Conservation (phyloP, 2,113 vertebrate species). For the Cariama cristata region DNA sequence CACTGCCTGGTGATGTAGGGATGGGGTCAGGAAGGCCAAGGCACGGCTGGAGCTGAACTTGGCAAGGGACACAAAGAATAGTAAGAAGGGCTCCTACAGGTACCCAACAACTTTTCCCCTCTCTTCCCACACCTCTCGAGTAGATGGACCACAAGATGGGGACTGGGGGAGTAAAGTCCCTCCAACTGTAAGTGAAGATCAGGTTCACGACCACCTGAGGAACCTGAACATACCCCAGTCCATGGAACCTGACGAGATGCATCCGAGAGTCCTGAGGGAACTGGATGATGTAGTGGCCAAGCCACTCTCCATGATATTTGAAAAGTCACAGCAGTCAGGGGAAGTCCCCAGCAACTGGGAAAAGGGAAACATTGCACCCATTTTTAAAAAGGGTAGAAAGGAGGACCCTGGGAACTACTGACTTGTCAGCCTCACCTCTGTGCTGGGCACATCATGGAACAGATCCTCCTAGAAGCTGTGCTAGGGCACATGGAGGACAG, state of each 20-base stretch:
- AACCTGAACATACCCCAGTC: not conserved
- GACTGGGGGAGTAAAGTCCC: not conserved
- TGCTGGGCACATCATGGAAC: too few species aligned
- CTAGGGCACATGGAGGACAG: not conserved
- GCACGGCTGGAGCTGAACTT: not conserved
- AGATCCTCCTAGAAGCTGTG: not conserved
- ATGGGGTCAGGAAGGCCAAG: not conserved
- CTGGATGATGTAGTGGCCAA: too few species aligned
- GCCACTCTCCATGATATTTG: too few species aligned
- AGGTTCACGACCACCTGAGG: not conserved
- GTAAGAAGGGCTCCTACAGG: not conserved
- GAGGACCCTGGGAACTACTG: not conserved
- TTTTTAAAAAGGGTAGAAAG: not conserved
- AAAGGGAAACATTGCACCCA: not conserved
- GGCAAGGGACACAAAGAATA: not conserved
- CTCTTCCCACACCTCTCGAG: not conserved
- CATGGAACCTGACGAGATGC: not conserved
- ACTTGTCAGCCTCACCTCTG: not conserved
- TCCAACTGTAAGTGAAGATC: not conserved
- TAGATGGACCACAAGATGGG: too few species aligned
- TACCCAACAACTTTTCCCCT: not conserved
- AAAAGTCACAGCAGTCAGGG: too few species aligned
- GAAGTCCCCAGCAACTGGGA: not conserved
- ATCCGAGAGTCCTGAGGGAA: too few species aligned
- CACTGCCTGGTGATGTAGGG: not conserved